phyloP scores from a whole-genome alignment of 2,113 vertebrate genomes.

The Gambusia affinis region DNA sequence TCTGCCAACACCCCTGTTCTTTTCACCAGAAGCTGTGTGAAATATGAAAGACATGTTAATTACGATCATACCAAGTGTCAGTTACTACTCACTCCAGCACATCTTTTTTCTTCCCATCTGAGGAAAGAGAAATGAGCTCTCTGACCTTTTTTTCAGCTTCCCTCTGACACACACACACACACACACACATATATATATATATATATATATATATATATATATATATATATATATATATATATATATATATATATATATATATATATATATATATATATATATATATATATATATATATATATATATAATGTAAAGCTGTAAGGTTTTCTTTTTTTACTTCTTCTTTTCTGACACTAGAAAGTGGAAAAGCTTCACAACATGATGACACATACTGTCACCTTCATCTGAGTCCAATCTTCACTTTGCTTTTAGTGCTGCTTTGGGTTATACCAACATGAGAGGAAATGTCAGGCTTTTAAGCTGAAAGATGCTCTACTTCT shows the following conservation, averaged over 20 bases:
- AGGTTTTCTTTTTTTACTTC: neutral
- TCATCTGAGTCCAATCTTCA: slow-evolving; percentile 3
- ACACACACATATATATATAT: too few species aligned
- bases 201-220: neutral
- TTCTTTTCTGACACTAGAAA: slow-evolving; percentile 2
- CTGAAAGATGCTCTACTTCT: slow-evolving; percentile 1
- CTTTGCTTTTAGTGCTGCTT: neutral
- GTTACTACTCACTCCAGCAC: slow-evolving; percentile 20
- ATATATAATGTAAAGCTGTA: slow-evolving; percentile 14
- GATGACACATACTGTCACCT: neutral
- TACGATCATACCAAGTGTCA: slow-evolving; percentile 50
- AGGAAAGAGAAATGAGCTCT: slow-evolving; percentile 15
- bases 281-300: neutral
- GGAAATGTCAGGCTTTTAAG: neutral
- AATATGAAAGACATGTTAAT: slow-evolving; percentile 67
- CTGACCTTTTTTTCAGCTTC: neutral
- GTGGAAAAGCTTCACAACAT: slow-evolving; percentile 3
- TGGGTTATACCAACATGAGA: neutral
- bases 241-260: neutral
- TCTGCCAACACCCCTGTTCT: slow-evolving; percentile 39
- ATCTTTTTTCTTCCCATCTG: slow-evolving; percentile 27
- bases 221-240: neutral
- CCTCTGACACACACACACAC: neutral
- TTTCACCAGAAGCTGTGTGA: slow-evolving; percentile 53
- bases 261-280: neutral